Evolutionary conservation across 2,113 vertebrate genomes (phyloP).

Genomic region (Rhabdornis inornatus): DNA sequence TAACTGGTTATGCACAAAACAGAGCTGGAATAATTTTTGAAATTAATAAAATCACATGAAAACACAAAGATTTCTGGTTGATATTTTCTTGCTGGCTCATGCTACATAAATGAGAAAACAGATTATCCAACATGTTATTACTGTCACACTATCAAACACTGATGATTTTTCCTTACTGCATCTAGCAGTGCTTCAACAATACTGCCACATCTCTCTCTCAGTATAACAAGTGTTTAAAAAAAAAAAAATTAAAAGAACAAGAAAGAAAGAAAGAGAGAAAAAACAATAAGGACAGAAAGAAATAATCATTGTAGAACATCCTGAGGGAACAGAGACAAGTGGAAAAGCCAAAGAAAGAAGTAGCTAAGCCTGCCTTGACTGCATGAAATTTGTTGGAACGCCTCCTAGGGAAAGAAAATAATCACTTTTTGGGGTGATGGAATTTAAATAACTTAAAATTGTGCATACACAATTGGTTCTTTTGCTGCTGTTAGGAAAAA

Average conservation of each 20-base stretch:
- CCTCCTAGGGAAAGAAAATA: conserved; percentile 60
- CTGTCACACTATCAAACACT: conserved; percentile 29
- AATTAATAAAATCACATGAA: conserved; percentile 30
- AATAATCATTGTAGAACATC: conserved; percentile 69
- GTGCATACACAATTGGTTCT: conserved; percentile 47
- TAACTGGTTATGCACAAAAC: background rate
- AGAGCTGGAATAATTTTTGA: conserved; percentile 8
- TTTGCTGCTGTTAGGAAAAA: conserved; percentile 43
- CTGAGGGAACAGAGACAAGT: conserved; percentile 58
- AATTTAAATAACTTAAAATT: conserved; percentile 72
- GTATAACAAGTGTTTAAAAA: background rate
- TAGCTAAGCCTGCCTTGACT: conserved; percentile 26
- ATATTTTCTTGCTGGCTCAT: background rate
- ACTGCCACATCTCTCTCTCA: conserved; percentile 3
- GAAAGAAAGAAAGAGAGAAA: background rate
- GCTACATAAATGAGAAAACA: background rate
- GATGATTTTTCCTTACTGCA: conserved; percentile 57
- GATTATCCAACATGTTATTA: conserved; percentile 11
- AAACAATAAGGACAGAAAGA: conserved; percentile 67
- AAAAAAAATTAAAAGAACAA: background rate
- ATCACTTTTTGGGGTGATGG: conserved; percentile 55
- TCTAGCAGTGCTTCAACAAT: conserved; percentile 41
- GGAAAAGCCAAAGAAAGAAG: conserved; percentile 65
- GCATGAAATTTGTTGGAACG: conserved; percentile 53
- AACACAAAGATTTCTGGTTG: background rate